phyloP scores from a whole-genome alignment of 53 echinoderm and acorn worm species.

The Apostichopus leukothele region DNA sequence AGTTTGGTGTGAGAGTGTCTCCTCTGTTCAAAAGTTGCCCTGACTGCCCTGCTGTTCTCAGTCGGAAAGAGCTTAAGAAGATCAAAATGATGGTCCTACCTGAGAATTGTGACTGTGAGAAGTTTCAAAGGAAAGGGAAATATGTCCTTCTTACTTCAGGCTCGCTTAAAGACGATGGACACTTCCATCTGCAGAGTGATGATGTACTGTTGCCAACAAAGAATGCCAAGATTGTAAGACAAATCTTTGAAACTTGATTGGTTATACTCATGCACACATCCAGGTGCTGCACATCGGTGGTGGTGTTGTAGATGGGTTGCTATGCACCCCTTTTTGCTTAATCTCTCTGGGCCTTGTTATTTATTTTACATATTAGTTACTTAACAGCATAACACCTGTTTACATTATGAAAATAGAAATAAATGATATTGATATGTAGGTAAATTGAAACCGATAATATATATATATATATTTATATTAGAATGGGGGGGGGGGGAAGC shows the following conservation, averaged over 20 bases:
- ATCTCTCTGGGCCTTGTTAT: too few species aligned
- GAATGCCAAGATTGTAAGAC: not conserved
- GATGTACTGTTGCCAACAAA: not conserved
- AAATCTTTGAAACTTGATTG: not conserved
- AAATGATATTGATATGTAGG: too few species aligned
- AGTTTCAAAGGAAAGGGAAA: not conserved
- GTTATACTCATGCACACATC: too few species aligned
- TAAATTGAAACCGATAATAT: too few species aligned
- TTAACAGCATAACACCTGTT: too few species aligned
- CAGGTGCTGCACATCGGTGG: too few species aligned
- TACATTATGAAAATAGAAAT: too few species aligned
- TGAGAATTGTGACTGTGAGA: not conserved
- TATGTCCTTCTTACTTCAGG: constrained; percentile 7
- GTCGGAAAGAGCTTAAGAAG: not conserved
- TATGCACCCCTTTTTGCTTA: too few species aligned
- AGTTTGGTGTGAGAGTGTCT: not conserved
- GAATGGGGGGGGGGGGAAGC: too few species aligned
- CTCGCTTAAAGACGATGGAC: not conserved
- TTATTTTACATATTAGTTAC: too few species aligned
- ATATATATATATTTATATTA: too few species aligned
- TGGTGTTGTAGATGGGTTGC: too few species aligned
- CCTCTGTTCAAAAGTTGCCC: not conserved
- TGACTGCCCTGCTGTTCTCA: not conserved
- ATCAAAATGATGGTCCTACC: not conserved
- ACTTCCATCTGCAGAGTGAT: not conserved